Percentiles rank a stretch among this genome's conserved stretches.
Evolutionary conservation across 2,888 invertebrate species (phyloP).

Genomic region (Pilophorus perplexus): DNA sequence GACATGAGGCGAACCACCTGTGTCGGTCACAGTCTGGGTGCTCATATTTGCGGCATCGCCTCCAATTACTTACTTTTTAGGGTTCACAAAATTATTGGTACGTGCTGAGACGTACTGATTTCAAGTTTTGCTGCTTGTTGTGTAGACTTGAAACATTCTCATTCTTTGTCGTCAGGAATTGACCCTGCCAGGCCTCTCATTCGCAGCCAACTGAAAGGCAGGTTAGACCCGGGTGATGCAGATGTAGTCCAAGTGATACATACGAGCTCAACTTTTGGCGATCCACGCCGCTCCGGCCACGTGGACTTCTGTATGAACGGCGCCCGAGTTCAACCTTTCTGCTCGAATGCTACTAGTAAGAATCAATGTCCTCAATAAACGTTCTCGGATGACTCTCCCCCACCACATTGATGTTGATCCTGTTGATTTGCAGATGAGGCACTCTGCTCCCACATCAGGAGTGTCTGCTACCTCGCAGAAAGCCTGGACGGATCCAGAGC

Average conservation of each 20-base stretch:
- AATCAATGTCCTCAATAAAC: neutral
- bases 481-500: constrained; percentile 60
- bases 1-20: constrained; percentile 64
- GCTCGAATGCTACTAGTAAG: constrained; percentile 66
- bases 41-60: constrained; percentile 73
- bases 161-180: too few species aligned
- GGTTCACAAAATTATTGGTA: constrained; percentile 70
- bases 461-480: constrained; percentile 76
- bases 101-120: too few species aligned
- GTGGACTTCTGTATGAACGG: constrained; percentile 80
- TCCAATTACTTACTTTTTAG: constrained; percentile 70
- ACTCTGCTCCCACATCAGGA: constrained; percentile 77
- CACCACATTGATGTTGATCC: neutral
- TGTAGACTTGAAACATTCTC: too few species aligned
- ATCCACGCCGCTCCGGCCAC: constrained; percentile 69
- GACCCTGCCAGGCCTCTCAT: constrained; percentile 75
- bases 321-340: constrained; percentile 72
- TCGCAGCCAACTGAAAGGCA: constrained; percentile 61
- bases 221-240: constrained; percentile 71
- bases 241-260: constrained; percentile 74
- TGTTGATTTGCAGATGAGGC: constrained; percentile 59
- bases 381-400: neutral
- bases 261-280: constrained; percentile 77
- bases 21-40: constrained; percentile 70
- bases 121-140: too few species aligned